Conservation (phyloP, 2,888 invertebrate species). For the Hydropsyche betteni region DNA sequence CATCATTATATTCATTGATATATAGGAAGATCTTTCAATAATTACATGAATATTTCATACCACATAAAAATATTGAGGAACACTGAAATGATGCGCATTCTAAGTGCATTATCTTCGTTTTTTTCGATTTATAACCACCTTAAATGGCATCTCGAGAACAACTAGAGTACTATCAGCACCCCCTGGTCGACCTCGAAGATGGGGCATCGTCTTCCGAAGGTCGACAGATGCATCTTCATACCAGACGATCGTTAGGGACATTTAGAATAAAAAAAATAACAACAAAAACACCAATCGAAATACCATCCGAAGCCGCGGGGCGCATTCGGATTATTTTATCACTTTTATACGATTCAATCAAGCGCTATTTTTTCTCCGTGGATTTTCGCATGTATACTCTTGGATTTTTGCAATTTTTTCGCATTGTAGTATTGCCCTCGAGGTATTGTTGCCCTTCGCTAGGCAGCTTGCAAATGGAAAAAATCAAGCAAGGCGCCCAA, state of each 20-base stretch:
- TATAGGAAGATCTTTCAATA: no score
- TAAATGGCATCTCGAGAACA: constrained; percentile 7
- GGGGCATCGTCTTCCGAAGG: not conserved
- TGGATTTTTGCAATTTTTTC: no score
- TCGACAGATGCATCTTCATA: constrained; percentile 8
- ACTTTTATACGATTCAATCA: no score
- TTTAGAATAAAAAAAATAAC: not conserved
- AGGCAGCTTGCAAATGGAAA: constrained; percentile 65
- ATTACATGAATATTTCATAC: no score
- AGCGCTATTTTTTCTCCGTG: no score
- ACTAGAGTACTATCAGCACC: not conserved
- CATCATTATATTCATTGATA: no score
- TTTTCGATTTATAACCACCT: not conserved
- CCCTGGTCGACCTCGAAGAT: constrained; percentile 3
- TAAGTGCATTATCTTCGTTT: not conserved
- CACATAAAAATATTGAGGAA: not conserved
- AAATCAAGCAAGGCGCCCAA: constrained; percentile 66
- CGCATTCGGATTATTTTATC: no score
- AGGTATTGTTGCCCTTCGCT: constrained; percentile 69
- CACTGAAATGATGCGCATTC: not conserved
- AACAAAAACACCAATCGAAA: no score
- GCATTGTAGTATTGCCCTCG: constrained; percentile 55
- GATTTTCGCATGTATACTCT: no score
- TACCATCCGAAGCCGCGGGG: no score
- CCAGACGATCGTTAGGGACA: not conserved